Conservation (phyloP, 2,797 vertebrate species). For the Chlorospingus semifuscus region DNA sequence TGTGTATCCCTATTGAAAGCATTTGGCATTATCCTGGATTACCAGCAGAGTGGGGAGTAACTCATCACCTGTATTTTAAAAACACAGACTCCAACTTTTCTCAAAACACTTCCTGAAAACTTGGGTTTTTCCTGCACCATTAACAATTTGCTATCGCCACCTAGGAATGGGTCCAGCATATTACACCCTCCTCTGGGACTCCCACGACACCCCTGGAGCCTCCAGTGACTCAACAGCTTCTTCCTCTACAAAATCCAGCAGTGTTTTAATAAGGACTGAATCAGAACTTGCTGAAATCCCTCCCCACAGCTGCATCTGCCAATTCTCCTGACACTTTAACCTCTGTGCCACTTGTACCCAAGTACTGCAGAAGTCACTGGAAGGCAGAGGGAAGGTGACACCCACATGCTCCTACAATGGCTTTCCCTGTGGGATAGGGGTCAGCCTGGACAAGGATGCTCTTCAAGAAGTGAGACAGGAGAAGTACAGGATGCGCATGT, state of each 20-base stretch:
- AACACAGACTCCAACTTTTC: background rate
- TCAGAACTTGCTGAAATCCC: background rate
- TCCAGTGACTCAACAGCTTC: background rate
- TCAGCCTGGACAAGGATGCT: background rate
- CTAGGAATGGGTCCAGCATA: background rate
- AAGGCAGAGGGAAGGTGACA: background rate
- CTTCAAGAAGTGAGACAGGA: background rate
- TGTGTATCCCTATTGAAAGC: fast-evolving
- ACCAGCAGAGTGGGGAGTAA: background rate
- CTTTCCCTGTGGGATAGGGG: fast-evolving
- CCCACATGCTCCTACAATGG: background rate
- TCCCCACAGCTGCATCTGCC: background rate
- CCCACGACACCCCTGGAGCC: fast-evolving
- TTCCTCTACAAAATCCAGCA: background rate
- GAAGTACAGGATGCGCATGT: fast-evolving
- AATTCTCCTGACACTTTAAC: background rate
- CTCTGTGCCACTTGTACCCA: background rate
- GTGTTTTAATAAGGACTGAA: background rate
- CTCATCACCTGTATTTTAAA: background rate
- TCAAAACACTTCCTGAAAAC: background rate
- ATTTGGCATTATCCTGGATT: background rate
- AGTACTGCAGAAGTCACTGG: background rate
- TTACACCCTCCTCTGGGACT: background rate
- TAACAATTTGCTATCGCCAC: slow-evolving; percentile 29
- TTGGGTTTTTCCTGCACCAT: background rate